Evolutionary conservation across 2,797 vertebrate species (phyloP), one percentile per base, ranked within the genome.

Genomic region (Channallabes apus): DNA sequence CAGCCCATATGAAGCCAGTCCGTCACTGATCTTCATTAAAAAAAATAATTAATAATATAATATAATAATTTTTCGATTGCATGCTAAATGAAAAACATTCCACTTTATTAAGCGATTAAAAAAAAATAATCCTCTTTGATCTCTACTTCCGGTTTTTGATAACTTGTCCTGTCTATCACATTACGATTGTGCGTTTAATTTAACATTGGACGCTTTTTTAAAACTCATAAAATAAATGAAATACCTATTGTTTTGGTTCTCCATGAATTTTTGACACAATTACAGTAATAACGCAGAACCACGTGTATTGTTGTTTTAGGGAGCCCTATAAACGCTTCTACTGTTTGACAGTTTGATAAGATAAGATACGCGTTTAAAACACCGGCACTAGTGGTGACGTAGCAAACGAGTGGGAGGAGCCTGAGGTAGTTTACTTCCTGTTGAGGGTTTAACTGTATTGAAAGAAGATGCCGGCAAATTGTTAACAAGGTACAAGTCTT

Each of bases 401-500:
- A 2, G 12, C 6, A 27, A 20, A 24, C 51, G 15, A 20, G 62
- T 54, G 79, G 79, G 65, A 18, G 81, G 81, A 41, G 54, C 20
- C 32, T 72, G 65, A 11, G 14, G 9, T 38, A 3, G 24, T 41
- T 29, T 22, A 80, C 78, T 85, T 85, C 84, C 78, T 73, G 78
- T 73, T 35, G n/a, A n/a, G 20, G 32, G 1, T 38, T 24, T 12
- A 6, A 8, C 32, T 61, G 7, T 56, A 18, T 14, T 46, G 27
- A 62, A 59, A 29, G 59, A 82, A 27, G 80, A 62, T 61, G 82
- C 46, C 32, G 24, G 80, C 83, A 11, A 88, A 87, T 87, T 29
- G 87, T 82, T 87, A 78, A 88, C 76, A 69, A 46, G 59, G 71
- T 15, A 69, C 59, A 46, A 41, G 56, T 38, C n/a, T 27, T 80